Base-by-base conservation (phyloP, 2,888 invertebrate genomes). In the Kuschelorhynchus macadamiae region DNA sequence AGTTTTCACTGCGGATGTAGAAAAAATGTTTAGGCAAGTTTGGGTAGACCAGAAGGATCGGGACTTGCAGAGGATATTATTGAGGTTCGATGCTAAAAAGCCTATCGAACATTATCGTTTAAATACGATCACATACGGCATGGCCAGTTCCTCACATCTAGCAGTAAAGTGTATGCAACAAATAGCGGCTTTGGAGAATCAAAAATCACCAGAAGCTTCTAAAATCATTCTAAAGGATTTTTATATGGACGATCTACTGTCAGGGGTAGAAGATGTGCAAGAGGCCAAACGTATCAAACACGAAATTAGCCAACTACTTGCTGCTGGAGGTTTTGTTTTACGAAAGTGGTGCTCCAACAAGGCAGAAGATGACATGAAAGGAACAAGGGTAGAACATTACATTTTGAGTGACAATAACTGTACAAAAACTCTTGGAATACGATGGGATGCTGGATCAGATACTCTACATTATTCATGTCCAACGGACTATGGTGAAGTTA, bases 31-130 rank as follows among this genome's bases (percentile, higher is more conserved):
- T 25, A 20, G 61, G 1, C 20, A 55, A 14, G 21, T 55, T 5
- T 21, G n/a, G 36, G 41, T 55, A 4, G 36, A 39, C 3, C 32
- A 50, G 7, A 46, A 62, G 12, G 46, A 71, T 16, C 25, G 55
- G 33, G 2, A 42, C 25, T 47, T 64, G 9, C 70, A 72, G 33
- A 14, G 59, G 21, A 70, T 71, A 12, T 36, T 72, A 18, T 72
- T 65, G 71, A 30, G 70, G 20, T 49, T 49, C 12, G 12, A 49
- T 11, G 21, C 7, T 5, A 16, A 57, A n/a, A 11, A 20, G 8
- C 53, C 70, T 12, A 49, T 49, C 8, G 32, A 44, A 14, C 63
- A 63, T 49, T 64, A 64, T 33, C 17, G 30, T 5, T 21, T 63
- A 11, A 66, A 57, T 30, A 66, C 64, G 5, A 49, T 66, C 14